These are phyloP conservation scores for Drosophila quasianomalipes DNA, from an alignment of 2,888 invertebrate species.

Conservation along the genomic window DNA sequence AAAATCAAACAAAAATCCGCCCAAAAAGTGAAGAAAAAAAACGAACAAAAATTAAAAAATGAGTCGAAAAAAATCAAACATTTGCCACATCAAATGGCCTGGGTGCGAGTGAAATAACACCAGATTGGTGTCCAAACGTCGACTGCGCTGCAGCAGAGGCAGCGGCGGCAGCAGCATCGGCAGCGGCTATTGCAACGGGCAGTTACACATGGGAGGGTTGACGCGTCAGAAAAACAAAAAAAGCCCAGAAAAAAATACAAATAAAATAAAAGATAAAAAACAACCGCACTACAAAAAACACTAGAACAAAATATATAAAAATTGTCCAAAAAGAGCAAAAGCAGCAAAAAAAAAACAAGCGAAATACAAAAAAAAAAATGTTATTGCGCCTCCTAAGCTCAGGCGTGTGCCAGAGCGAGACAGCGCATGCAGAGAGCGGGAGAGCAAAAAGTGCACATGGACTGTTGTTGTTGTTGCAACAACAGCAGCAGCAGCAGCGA, in stretches of 20 bases:
- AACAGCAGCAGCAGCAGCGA: not conserved
- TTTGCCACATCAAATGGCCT: conserved; percentile 55
- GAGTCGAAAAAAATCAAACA: conserved; percentile 63
- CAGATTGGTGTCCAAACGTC: conserved; percentile 54
- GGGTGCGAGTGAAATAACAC: conserved; percentile 84
- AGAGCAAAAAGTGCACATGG: conserved; percentile 42
- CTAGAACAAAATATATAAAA: conserved; percentile 58
- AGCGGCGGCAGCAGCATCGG: conserved; percentile 13
- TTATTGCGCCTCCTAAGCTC: conserved; percentile 64
- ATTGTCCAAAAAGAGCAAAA: conserved; percentile 37
- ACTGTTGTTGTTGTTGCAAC: conserved; percentile 20
- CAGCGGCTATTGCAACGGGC: conserved; percentile 38
- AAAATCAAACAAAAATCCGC: conserved; percentile 65
- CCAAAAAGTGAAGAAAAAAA: conserved; percentile 60
- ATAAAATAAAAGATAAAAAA: conserved; percentile 9
- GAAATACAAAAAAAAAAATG: conserved; percentile 40
- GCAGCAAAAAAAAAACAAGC: conserved; percentile 10
- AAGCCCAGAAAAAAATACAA: not conserved
- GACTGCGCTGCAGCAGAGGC: conserved; percentile 41
- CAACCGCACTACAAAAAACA: conserved; percentile 17
- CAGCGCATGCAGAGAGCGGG: conserved; percentile 22
- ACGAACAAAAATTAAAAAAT: conserved; percentile 45
- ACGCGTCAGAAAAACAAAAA: conserved; percentile 15
- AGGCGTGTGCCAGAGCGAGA: conserved; percentile 37
- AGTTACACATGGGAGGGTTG: conserved; percentile 42